A percentile compares a stretch with the other conserved stretches of the same genome.
These are phyloP conservation scores for Chaenodraco wilsoni DNA, from an alignment of 2,797 vertebrate species.

Conservation along the genomic window DNA sequence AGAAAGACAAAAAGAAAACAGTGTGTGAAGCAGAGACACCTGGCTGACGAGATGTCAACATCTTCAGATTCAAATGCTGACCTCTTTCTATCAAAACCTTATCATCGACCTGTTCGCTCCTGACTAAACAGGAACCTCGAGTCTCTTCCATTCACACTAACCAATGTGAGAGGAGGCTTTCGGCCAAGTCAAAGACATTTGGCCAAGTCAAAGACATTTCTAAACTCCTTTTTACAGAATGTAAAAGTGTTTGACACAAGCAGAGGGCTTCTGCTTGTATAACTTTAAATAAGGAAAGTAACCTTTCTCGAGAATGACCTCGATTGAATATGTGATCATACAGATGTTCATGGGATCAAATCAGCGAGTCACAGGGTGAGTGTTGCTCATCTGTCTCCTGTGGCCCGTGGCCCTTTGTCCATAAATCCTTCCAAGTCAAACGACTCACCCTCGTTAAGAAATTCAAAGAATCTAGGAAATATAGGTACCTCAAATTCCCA, in stretches of 20 bases:
- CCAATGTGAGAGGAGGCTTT: conserved; percentile 46
- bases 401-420: conserved; percentile 25
- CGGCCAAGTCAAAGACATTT: conserved; percentile 27
- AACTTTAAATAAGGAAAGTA: conserved; percentile 6
- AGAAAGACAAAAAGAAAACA: conserved; percentile 37
- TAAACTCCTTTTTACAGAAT: conserved; percentile 23
- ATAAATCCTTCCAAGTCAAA: conserved; percentile 61
- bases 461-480: conserved; percentile 55
- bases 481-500: conserved; percentile 54
- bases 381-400: conserved; percentile 53
- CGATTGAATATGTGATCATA: conserved; percentile 18
- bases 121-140: conserved; percentile 48
- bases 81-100: conserved; percentile 59
- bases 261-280: conserved; percentile 25
- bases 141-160: conserved; percentile 58
- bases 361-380: conserved; percentile 25
- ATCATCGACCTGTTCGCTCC: conserved; percentile 57
- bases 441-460: conserved; percentile 41
- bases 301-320: conserved; percentile 16
- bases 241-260: conserved; percentile 27
- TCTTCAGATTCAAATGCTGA: conserved; percentile 56
- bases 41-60: conserved; percentile 55
- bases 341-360: conserved; percentile 32
- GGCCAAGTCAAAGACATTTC: conserved; percentile 28
- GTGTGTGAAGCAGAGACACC: conserved; percentile 60